Evolutionary conservation across 1,140 invertebrate species (phyloP).

Genomic region (Bradysia coprophila): DNA sequence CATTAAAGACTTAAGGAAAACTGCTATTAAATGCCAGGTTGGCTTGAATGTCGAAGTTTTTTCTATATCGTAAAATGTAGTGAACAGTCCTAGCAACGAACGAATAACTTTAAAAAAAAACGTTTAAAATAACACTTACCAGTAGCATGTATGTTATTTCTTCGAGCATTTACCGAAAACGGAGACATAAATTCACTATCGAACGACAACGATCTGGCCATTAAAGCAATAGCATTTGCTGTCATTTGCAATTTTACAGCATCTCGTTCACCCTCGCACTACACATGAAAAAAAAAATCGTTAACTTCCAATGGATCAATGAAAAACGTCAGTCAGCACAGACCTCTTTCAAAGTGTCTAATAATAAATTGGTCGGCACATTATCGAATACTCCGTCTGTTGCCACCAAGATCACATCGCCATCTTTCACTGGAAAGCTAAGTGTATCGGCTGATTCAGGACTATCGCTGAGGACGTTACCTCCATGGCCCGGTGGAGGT

Average conservation of each 20-base stretch:
- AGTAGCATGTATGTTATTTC: constrained; percentile 82
- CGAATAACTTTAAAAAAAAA: no score
- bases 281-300: constrained; percentile 5
- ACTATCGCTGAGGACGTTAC: constrained; percentile 72
- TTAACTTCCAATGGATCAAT: neutral
- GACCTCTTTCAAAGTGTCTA: constrained; percentile 24
- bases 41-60: no score
- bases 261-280: constrained; percentile 46
- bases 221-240: constrained; percentile 86
- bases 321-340: constrained; percentile 2
- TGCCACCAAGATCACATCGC: constrained; percentile 88
- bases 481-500: constrained; percentile 73
- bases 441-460: constrained; percentile 81
- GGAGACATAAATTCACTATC: constrained; percentile 90
- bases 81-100: no score
- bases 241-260: constrained; percentile 63
- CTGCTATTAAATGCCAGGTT: no score
- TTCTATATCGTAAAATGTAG: no score
- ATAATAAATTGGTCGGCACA: constrained; percentile 73
- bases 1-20: no score
- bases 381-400: constrained; percentile 98
- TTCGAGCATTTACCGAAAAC: constrained; percentile 77
- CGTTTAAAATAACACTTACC: no score
- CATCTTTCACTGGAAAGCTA: constrained; percentile 80
- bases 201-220: constrained; percentile 82